Percentiles rank a stretch among this genome's conserved stretches.
phyloP scores from a whole-genome alignment of 92 coral and sea anemone genomes.

The Virgularia gustaviana region DNA sequence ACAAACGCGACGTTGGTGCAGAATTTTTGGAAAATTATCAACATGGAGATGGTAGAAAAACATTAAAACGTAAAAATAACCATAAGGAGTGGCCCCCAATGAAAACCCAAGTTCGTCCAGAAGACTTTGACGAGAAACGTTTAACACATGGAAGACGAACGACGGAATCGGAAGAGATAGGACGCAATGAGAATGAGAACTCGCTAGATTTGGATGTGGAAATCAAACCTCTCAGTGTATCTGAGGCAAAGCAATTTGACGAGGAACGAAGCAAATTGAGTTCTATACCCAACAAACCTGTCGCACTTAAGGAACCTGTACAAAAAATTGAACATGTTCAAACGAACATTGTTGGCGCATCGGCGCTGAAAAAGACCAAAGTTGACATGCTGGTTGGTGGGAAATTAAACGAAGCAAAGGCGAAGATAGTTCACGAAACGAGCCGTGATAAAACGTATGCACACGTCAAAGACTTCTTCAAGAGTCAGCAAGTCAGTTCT shows the following conservation, averaged over 20 bases:
- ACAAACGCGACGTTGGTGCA: too few species aligned
- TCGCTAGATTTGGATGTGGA: conserved; percentile 31
- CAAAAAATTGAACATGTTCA: conserved; percentile 31
- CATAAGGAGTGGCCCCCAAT: conserved; percentile 9
- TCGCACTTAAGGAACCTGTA: neutral
- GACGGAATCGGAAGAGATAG: neutral
- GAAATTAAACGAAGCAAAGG: conserved; percentile 64
- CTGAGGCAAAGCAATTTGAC: conserved; percentile 24
- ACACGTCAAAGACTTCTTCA: conserved; percentile 87
- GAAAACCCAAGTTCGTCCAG: too few species aligned
- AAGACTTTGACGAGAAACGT: neutral
- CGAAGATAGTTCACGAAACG: conserved; percentile 70
- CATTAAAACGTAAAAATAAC: neutral
- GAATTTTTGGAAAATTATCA: too few species aligned
- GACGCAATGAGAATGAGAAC: neutral
- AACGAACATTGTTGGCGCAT: conserved; percentile 17
- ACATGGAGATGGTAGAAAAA: too few species aligned
- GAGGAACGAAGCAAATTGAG: conserved; percentile 12
- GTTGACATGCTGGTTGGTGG: conserved; percentile 92
- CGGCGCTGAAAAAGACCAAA: conserved; percentile 28
- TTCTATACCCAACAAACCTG: conserved; percentile 25
- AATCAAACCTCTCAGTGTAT: conserved; percentile 17
- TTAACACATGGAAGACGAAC: neutral
- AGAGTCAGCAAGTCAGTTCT: conserved; percentile 88
- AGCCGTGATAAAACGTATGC: conserved; percentile 77